Evolutionary conservation across 2,888 invertebrate species (phyloP).

Genomic region (Eupithecia vulgata): DNA sequence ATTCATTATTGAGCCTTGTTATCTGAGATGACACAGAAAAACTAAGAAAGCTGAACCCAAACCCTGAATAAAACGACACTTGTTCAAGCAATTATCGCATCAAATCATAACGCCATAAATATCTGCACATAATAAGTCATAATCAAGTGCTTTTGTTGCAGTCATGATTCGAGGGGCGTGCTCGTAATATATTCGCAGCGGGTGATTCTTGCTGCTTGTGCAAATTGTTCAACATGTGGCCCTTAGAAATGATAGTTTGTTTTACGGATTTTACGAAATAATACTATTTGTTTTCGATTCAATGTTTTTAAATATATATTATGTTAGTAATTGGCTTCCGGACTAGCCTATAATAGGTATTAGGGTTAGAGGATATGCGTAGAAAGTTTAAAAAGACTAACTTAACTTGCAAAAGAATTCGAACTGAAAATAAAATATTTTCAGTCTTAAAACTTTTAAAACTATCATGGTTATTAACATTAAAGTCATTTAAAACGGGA

Average conservation of each 20-base stretch:
- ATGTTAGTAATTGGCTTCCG: not conserved
- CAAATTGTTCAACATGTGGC: conserved; percentile 81
- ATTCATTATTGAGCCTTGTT: not conserved
- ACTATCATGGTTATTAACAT: too few relatives aligned
- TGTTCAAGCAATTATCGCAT: conserved; percentile 40
- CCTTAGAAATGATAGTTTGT: conserved; percentile 38
- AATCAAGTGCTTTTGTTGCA: conserved; percentile 78
- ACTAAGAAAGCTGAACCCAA: not conserved
- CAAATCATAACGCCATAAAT: conserved; percentile 40
- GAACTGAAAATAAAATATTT: not conserved
- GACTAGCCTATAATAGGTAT: not conserved
- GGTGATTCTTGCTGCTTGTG: conserved; percentile 64
- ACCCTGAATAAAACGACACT: conserved; percentile 35
- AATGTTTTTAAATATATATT: not conserved
- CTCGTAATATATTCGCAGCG: conserved; percentile 77
- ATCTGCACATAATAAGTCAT: conserved; percentile 62
- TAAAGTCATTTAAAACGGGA: too few relatives aligned
- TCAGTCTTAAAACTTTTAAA: too few relatives aligned
- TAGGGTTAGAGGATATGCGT: not conserved
- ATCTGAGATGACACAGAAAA: not conserved
- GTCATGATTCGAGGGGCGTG: conserved; percentile 75
- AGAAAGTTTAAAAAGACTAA: not conserved
- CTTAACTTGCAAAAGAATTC: not conserved
- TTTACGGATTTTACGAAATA: conserved; percentile 35
- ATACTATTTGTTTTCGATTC: not conserved